These are phyloP conservation scores for Bruchidius siliquastri DNA, from an alignment of 2,888 invertebrate species.

Conservation along the genomic window DNA sequence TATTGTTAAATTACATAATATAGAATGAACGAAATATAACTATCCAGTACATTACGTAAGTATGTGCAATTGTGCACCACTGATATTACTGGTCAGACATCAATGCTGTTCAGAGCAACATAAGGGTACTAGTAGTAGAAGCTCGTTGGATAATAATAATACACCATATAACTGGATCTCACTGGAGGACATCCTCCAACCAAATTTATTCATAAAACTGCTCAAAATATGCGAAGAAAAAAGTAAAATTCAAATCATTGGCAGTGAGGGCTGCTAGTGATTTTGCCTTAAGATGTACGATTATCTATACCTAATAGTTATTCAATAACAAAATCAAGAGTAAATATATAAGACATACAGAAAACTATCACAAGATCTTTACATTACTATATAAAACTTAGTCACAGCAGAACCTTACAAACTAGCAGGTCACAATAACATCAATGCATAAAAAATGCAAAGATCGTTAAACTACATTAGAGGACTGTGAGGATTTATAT, in stretches of 20 bases:
- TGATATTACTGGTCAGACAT: no score
- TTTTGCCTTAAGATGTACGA: background rate
- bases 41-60: no score
- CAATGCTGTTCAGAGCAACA: no score
- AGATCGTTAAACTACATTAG: background rate
- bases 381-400: slow-evolving; percentile 1
- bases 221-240: background rate
- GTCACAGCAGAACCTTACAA: slow-evolving; percentile 1
- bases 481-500: background rate
- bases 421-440: slow-evolving; percentile 1
- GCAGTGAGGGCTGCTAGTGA: background rate
- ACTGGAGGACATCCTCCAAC: background rate
- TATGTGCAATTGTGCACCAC: no score
- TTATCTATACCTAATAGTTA: background rate
- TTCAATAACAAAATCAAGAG: background rate
- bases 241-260: background rate
- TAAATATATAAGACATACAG: background rate
- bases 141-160: background rate
- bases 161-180: background rate
- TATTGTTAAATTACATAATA: no score
- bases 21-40: no score
- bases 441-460: slow-evolving; percentile 2
- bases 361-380: slow-evolving; percentile 2
- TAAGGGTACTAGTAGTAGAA: no score
- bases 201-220: background rate